Percentiles rank a stretch among this genome's conserved stretches.
phyloP scores from a whole-genome alignment of 53 echinoderm and acorn worm genomes.

The Hippasteria phrygiana region DNA sequence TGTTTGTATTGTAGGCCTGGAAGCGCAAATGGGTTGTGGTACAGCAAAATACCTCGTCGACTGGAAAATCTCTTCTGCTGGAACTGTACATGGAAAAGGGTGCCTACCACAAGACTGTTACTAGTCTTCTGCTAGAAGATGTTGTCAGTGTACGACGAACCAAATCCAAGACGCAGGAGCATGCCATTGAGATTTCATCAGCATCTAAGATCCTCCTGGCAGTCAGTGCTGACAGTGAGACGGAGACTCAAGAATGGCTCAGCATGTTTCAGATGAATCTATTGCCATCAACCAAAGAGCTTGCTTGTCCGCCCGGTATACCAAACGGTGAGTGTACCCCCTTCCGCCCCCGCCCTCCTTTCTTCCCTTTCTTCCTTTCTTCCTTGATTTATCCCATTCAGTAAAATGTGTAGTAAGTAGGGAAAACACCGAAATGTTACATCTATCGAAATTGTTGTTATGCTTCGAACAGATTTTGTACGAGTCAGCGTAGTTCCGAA shows the following conservation, averaged over 20 bases:
- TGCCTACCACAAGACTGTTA: conserved; percentile 89
- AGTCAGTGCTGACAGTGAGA: conserved; percentile 84
- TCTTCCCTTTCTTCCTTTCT: too few species aligned
- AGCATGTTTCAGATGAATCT: conserved; percentile 73
- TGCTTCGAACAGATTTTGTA: conserved; percentile 63
- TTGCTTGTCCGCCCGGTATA: conserved; percentile 63
- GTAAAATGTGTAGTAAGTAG: too few species aligned
- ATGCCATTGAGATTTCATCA: conserved; percentile 82
- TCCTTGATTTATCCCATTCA: too few species aligned
- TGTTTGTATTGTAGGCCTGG: conserved; percentile 71
- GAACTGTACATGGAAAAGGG: conserved; percentile 90
- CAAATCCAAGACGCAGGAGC: conserved; percentile 73
- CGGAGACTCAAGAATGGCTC: conserved; percentile 89
- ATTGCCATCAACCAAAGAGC: conserved; percentile 75
- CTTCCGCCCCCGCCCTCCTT: neutral
- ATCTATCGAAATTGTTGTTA: too few species aligned
- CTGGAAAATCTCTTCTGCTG: conserved; percentile 72
- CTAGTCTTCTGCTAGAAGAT: conserved; percentile 80
- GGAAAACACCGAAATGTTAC: too few species aligned
- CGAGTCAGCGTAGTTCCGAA: conserved; percentile 79
- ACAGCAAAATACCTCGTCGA: conserved; percentile 80
- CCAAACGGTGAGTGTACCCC: conserved; percentile 64
- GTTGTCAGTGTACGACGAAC: conserved; percentile 73
- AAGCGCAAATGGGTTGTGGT: conserved; percentile 86
- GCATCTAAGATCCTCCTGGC: conserved; percentile 59